Evolutionary conservation across 2,888 invertebrate genomes (phyloP), one percentile per base, ranked within the genome.

Genomic region (Drosophila fungiperda): DNA sequence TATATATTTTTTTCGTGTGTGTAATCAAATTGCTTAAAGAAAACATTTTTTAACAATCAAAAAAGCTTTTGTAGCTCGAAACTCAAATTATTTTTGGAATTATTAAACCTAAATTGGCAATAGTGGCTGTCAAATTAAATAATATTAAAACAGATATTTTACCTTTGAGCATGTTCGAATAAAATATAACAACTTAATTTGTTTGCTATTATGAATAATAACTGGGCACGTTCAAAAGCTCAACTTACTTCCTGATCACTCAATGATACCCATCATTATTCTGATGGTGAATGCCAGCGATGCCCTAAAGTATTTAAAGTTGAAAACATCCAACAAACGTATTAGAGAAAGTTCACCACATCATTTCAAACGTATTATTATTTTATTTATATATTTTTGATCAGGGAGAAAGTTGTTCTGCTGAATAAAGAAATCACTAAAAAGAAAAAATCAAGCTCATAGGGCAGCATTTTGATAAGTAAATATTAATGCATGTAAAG

Each of bases 391-490:
- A 42, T 38, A 29, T 32, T 42, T 66, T 29, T 32, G 9, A 42
- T 40, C 40, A 40, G 57, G 29, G 3, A 20, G 57, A 57, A 42
- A 57, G 20, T 57, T 57, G 15, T 57, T 2, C 40, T 32, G 42
- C 9, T 42, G 20, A 57, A 20, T 40, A n/a, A 45, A 45, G 7
- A 45, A 20, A n/a, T n/a, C 9, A 17, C 9, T 20, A 20, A 55
- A 38, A 54, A 26, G 20, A 23, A 55, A 61, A 49, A 40, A 49
- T 49, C 11, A 58, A 64, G 62, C 38, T 42, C 40, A 15, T 33
- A 68, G 57, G 68, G 67, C 75, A 73, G 70, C 77, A 77, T 80
- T 80, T 77, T 80, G 55, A 78, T 63, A 63, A 66, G 68, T 61
- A 60, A 70, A 66, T 57, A 66, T 61, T 74, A 73, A 64, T 74